Evolutionary conservation across 2,888 invertebrate genomes (phyloP).

Genomic region (Caenorhabditis sinica): DNA sequence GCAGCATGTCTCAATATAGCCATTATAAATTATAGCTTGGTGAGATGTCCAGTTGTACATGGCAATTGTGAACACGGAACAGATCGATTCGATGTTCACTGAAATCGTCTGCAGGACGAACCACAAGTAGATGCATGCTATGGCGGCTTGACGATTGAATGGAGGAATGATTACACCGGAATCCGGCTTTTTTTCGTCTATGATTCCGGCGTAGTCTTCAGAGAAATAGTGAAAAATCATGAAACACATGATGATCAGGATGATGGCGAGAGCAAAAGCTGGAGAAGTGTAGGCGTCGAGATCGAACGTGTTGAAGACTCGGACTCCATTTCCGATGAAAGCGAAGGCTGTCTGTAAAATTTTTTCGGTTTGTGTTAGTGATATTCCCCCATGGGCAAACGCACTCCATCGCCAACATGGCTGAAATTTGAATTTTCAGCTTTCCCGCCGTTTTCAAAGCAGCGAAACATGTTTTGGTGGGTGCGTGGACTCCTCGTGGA

Average conservation of each 20-base stretch:
- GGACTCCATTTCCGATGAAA: constrained; percentile 56
- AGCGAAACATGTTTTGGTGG: too few species aligned
- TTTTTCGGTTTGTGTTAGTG: too few species aligned
- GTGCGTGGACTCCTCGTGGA: too few species aligned
- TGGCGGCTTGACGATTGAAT: constrained; percentile 65
- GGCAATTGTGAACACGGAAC: constrained; percentile 71
- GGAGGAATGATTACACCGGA: constrained; percentile 65
- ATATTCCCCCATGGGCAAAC: too few species aligned
- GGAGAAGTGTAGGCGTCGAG: constrained; percentile 68
- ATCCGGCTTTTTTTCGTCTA: constrained; percentile 64
- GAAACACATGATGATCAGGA: constrained; percentile 48
- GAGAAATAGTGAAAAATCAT: constrained; percentile 63
- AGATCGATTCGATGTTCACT: constrained; percentile 67
- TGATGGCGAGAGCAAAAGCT: constrained; percentile 53
- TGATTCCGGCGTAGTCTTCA: constrained; percentile 73
- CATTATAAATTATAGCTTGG: constrained; percentile 72
- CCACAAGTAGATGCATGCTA: constrained; percentile 69
- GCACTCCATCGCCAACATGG: too few species aligned
- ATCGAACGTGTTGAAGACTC: constrained; percentile 48
- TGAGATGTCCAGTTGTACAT: constrained; percentile 75
- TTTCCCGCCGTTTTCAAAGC: too few species aligned
- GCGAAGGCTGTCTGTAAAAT: constrained; percentile 54
- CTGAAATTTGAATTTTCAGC: too few species aligned
- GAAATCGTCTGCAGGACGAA: constrained; percentile 67
- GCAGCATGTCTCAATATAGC: constrained; percentile 66